These are phyloP conservation scores for Lophius americanus DNA, from an alignment of 2,797 vertebrate genomes.

Conservation along the genomic window DNA sequence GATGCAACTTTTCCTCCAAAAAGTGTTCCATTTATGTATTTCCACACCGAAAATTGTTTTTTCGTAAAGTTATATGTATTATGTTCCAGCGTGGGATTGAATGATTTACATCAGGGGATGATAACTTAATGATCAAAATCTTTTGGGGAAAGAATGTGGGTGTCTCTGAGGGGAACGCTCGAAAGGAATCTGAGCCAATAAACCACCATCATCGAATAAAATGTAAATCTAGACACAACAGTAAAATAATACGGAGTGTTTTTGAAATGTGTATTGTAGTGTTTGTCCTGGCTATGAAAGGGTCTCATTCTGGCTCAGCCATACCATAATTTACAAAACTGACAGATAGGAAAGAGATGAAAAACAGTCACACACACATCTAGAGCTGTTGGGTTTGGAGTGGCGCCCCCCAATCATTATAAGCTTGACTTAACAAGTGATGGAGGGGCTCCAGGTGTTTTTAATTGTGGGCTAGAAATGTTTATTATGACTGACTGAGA, in stretches of 20 bases:
- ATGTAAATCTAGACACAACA: constrained; percentile 17
- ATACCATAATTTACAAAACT: constrained; percentile 65
- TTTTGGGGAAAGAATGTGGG: constrained; percentile 6
- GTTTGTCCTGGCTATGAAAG: constrained; percentile 50
- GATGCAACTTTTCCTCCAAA: constrained; percentile 11
- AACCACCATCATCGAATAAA: constrained; percentile 25
- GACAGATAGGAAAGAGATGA: constrained; percentile 37
- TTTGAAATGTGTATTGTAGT: constrained; percentile 50
- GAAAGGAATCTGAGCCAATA: constrained; percentile 6
- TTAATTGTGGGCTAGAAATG: constrained; percentile 56
- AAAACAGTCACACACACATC: constrained; percentile 8
- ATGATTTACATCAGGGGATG: constrained; percentile 22
- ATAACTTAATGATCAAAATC: constrained; percentile 25
- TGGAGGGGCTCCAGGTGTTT: constrained; percentile 71
- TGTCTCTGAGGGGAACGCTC: constrained; percentile 24
- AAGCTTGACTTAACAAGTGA: constrained; percentile 62
- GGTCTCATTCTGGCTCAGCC: constrained; percentile 52
- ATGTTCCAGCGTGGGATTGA: constrained; percentile 20
- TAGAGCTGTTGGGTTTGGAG: constrained; percentile 36
- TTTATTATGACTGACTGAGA: constrained; percentile 67
- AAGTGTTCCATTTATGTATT: constrained; percentile 32
- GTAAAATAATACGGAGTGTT: constrained; percentile 44
- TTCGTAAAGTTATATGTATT: constrained; percentile 12
- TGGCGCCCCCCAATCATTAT: constrained; percentile 47
- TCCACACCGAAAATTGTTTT: constrained; percentile 11